phyloP scores from a whole-genome alignment of 2,797 vertebrate genomes.

The Amphiprion clarkii region DNA sequence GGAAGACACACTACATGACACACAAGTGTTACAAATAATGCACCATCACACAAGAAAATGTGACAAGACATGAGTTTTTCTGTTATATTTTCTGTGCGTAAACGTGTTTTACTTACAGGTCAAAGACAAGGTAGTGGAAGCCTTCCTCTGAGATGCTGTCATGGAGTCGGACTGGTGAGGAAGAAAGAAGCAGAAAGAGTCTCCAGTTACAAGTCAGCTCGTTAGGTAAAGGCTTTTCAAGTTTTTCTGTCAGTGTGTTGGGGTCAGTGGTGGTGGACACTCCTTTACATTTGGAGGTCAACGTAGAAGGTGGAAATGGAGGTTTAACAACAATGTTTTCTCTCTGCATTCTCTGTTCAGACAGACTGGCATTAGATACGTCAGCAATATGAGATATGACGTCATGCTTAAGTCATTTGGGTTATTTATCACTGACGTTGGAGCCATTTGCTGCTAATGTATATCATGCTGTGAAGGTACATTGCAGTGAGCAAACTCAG shows the following conservation, averaged over 20 bases:
- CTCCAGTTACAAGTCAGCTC: constrained; percentile 5
- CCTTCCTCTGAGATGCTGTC: constrained; percentile 99
- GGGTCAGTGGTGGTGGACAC: too few relatives aligned
- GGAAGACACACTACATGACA: neutral
- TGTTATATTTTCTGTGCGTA: constrained; percentile 7
- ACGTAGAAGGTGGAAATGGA: too few relatives aligned
- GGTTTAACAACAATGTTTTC: too few relatives aligned
- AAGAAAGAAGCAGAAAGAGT: constrained; percentile 48
- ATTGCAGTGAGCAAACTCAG: too few relatives aligned
- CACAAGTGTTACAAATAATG: neutral
- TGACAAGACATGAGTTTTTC: neutral
- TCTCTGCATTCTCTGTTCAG: too few relatives aligned
- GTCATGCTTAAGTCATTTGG: neutral
- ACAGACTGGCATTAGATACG: too few relatives aligned
- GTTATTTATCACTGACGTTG: neutral
- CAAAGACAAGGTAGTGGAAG: constrained; percentile 99
- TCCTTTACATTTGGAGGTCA: too few relatives aligned
- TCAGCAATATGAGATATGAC: too few relatives aligned
- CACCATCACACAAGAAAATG: neutral
- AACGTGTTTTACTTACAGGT: constrained; percentile 91
- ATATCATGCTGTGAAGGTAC: too few relatives aligned
- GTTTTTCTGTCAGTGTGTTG: neutral
- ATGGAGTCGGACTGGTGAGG: constrained; percentile 92
- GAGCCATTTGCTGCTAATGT: too few relatives aligned
- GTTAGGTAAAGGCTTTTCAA: neutral